phyloP scores from a whole-genome alignment of 2,797 vertebrate species.

The Argyrosomus regius region DNA sequence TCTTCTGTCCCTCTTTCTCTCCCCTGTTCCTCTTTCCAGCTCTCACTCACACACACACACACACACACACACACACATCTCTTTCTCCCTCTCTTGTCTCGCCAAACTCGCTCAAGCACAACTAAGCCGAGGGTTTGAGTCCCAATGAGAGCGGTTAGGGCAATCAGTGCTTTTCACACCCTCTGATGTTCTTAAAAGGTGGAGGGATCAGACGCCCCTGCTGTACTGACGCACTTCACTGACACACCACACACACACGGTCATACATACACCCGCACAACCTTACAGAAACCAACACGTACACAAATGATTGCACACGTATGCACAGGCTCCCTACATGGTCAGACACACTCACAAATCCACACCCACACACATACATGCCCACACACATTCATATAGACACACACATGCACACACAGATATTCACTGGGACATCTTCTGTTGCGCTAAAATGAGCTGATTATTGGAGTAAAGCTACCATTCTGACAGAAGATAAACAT shows the following conservation, averaged over 20 bases:
- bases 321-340: conserved; percentile 24
- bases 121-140: conserved; percentile 87
- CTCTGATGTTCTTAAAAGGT: conserved; percentile 90
- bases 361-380: conserved; percentile 9
- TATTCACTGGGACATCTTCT: conserved; percentile 6
- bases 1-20: conserved; percentile 3
- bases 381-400: background rate
- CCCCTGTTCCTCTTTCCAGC: conserved; percentile 45
- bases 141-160: conserved; percentile 88
- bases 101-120: conserved; percentile 86
- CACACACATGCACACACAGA: background rate
- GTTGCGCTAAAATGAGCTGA: conserved; percentile 10
- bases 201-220: conserved; percentile 85
- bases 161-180: conserved; percentile 91
- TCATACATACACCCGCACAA: conserved; percentile 1
- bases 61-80: conserved; percentile 41
- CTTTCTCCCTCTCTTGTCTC: conserved; percentile 73
- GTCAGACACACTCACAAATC: conserved; percentile 24
- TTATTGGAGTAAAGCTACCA: conserved; percentile 18
- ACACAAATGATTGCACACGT: conserved; percentile 35
- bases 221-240: conserved; percentile 70
- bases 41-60: conserved; percentile 28
- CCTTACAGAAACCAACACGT: conserved; percentile 28
- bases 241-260: conserved; percentile 37
- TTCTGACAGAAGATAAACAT: conserved; percentile 17